Conservation (phyloP, 2,113 vertebrate species). For the Alexandromys fortis region DNA sequence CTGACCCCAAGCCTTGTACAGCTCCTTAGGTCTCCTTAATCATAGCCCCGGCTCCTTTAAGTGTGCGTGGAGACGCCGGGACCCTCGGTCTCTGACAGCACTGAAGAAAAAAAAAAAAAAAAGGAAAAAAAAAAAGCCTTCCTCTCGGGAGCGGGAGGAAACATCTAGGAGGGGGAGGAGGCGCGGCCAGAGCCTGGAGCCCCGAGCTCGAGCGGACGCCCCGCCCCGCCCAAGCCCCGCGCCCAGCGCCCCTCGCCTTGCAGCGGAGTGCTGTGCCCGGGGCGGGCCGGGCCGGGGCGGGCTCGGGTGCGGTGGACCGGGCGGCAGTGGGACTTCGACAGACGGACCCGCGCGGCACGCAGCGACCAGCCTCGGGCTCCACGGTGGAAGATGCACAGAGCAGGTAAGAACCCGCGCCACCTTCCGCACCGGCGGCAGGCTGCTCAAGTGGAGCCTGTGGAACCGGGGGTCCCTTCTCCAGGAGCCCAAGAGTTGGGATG, state of each 20-base stretch:
- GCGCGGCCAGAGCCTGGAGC: not conserved
- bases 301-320: constrained; percentile 58
- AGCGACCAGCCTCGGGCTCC: constrained; percentile 24
- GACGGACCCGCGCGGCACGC: constrained; percentile 5
- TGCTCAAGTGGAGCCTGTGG: constrained; percentile 1
- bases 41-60: constrained; percentile 76
- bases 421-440: not conserved
- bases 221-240: not conserved
- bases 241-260: constrained; percentile 3
- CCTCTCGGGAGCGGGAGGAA: constrained; percentile 85
- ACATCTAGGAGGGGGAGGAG: constrained; percentile 81
- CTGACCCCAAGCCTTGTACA: not conserved
- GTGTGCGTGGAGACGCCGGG: constrained; percentile 56
- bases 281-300: constrained; percentile 54
- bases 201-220: not conserved
- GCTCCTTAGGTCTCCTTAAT: not conserved
- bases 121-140: constrained; percentile 78
- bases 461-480: not conserved
- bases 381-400: constrained; percentile 76
- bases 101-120: not conserved
- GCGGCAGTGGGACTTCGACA: not conserved
- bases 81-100: constrained; percentile 78
- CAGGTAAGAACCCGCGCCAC: constrained; percentile 71
- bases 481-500: not conserved
- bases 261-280: constrained; percentile 37